These are phyloP conservation scores for Drosophila antonietae DNA, from an alignment of 2,888 invertebrate genomes.

Conservation along the genomic window DNA sequence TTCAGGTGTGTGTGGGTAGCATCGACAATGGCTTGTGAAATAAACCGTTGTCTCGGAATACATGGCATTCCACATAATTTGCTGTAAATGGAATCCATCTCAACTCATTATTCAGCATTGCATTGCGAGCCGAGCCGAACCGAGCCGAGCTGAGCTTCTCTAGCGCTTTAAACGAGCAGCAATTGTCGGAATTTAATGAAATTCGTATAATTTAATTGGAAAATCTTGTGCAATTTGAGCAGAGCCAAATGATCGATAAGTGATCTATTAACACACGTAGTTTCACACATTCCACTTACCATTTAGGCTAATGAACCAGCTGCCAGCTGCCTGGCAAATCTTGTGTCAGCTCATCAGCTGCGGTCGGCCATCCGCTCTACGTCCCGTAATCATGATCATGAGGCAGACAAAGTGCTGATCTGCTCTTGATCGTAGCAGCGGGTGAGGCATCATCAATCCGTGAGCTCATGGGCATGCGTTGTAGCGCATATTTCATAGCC, in stretches of 20 bases:
- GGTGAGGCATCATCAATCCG: slow-evolving; percentile 34
- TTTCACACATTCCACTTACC: slow-evolving; percentile 70
- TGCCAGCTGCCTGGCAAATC: slow-evolving; percentile 40
- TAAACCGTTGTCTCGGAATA: slow-evolving; percentile 10
- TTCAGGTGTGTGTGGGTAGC: not conserved
- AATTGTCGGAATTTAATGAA: slow-evolving; percentile 24
- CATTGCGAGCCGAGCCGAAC: not conserved
- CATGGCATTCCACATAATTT: not conserved
- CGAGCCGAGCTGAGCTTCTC: not conserved
- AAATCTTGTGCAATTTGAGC: slow-evolving; percentile 20
- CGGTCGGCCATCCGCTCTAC: not conserved
- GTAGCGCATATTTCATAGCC: slow-evolving; percentile 47
- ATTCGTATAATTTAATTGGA: slow-evolving; percentile 17
- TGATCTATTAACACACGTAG: slow-evolving; percentile 69
- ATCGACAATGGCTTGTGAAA: slow-evolving; percentile 1
- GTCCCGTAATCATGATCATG: slow-evolving; percentile 16
- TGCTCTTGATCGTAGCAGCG: slow-evolving; percentile 32
- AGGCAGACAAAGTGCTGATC: slow-evolving; percentile 28
- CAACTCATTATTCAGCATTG: not conserved
- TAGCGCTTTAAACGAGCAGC: not conserved
- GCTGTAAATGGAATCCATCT: not conserved
- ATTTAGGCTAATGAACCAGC: slow-evolving; percentile 73
- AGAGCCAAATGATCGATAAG: slow-evolving; percentile 49
- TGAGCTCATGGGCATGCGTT: slow-evolving; percentile 36
- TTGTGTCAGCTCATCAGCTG: slow-evolving; percentile 37